Base-by-base conservation (phyloP, 1,140 invertebrate species). In the Meloidogyne chitwoodi region DNA sequence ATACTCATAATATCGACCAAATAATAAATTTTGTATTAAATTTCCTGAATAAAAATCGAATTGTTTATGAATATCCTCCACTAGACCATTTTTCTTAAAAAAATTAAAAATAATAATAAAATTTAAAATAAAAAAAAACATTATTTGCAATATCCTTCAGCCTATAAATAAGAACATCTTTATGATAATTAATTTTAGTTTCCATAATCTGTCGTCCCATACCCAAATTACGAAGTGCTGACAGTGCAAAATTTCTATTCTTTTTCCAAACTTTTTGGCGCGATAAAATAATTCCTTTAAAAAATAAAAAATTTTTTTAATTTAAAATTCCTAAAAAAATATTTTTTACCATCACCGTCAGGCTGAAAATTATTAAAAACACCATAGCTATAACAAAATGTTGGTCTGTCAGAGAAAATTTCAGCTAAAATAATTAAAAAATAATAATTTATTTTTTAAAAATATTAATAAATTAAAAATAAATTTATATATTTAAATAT, bases 21-120 rank as follows among this genome's bases (percentile, higher is more conserved):
- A 81, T 10, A 83, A 77, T 24, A 83, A 67, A 22, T 85, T 75
- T n/a, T 85, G 82, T 31, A 85, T 83, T 31, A 83, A 82, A 64
- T 85, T 85, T 12, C 83, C 83, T 8, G 84, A 75, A 73, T 81
- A 85, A 69, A 83, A 81, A 69, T 81, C 72, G 11, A 83, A 44
- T 26, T 67, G 68, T 1, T 75, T 38, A 61, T 78, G 68, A 6
- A 84, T 24, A 68, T 83, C 79, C 56, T 74, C 70, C 16, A 81
- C n/a, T 64, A 67, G 11, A n/a, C 48, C 48, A 56, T 56, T 56
- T 14, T 26, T 56, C 77, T 38, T 10, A 38, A 38, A 38, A 3
- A 65, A 31, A 68, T 27, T 26, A 48, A 38, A 24, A 4, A 19
- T 56, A 75, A 22, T 29, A 24, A 16, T 26, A 41, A 75, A 16